These are phyloP conservation scores for Merodon equestris DNA, from an alignment of 2,888 invertebrate genomes.

Conservation along the genomic window DNA sequence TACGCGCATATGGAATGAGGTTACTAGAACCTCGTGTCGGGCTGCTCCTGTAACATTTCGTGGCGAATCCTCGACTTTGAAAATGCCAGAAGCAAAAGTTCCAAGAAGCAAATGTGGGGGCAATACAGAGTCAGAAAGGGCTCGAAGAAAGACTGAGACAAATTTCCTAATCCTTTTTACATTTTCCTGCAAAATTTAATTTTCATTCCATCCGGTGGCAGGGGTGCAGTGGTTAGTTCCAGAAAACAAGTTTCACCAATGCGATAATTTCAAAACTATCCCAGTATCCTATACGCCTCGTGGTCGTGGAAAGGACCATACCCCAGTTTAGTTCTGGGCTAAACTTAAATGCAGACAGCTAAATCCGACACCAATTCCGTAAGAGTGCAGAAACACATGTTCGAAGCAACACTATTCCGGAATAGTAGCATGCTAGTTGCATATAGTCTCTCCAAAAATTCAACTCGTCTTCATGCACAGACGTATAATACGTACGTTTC, in stretches of 20 bases:
- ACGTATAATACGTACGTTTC: no score
- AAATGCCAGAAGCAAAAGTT: constrained; percentile 50
- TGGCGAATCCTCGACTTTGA: constrained; percentile 12
- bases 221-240: constrained; percentile 2
- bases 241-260: constrained; percentile 49
- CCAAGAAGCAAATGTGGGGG: background rate
- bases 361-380: constrained; percentile 45
- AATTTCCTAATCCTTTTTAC: constrained; percentile 1
- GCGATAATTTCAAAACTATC: constrained; percentile 56
- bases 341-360: constrained; percentile 38
- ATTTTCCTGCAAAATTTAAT: constrained; percentile 58
- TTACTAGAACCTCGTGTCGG: no score
- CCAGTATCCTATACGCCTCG: background rate
- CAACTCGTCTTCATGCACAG: constrained; percentile 4
- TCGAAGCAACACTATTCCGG: constrained; percentile 36
- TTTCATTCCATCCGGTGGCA: constrained; percentile 36
- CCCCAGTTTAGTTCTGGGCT: background rate
- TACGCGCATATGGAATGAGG: no score
- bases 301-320: no score
- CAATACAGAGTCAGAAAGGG: no score
- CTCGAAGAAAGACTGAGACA: no score
- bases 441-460: constrained; percentile 15
- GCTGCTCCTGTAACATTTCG: constrained; percentile 1
- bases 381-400: constrained; percentile 55
- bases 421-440: background rate